Evolutionary conservation across 2,888 invertebrate species (phyloP).

Genomic region (Diarsia mendica): DNA sequence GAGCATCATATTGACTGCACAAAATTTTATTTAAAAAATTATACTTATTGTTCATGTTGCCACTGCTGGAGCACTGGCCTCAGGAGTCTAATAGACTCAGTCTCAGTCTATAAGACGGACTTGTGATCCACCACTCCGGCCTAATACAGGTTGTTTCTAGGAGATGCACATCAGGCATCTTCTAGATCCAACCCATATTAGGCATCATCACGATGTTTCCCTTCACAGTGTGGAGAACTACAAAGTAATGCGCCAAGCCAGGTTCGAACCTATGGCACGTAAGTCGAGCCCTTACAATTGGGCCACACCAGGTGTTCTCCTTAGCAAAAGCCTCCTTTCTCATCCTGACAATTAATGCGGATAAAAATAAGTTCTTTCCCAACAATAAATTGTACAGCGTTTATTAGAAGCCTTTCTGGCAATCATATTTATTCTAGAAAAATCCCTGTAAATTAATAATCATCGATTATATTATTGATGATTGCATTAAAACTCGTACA

Average conservation of each 20-base stretch:
- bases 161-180: no score
- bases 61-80: background rate
- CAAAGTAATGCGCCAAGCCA: background rate
- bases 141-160: background rate
- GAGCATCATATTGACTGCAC: no score
- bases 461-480: slow-evolving; percentile 9
- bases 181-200: no score
- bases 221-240: background rate
- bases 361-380: background rate
- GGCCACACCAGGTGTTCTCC: background rate
- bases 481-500: slow-evolving; percentile 24
- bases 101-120: background rate
- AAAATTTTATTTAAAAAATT: background rate
- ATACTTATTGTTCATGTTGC: background rate
- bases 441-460: background rate
- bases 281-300: background rate
- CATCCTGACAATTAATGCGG: background rate
- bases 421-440: background rate
- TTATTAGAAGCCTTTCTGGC: background rate
- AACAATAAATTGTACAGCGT: background rate
- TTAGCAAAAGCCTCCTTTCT: background rate
- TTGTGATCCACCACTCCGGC: background rate
- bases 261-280: background rate
- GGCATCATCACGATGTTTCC: background rate
- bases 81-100: no score